Base-by-base conservation (phyloP, 2,888 invertebrate species). In the Phymatocera aterrima region DNA sequence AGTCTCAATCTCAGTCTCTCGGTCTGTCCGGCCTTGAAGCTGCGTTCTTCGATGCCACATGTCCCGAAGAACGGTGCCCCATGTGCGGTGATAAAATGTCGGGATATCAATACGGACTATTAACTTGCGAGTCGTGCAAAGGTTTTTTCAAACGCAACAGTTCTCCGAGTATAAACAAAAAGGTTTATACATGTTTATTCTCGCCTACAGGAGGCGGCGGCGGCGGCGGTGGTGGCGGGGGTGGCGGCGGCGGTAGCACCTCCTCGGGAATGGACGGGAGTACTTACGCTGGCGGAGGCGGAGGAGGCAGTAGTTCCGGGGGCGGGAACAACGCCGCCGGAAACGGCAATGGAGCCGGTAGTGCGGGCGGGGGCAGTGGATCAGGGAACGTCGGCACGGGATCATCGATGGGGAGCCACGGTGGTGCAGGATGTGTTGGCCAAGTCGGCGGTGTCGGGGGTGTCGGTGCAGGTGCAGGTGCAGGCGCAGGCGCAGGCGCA, bases 91-190 rank as follows among this genome's bases (percentile, higher is more conserved):
- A 95, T 89, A 94, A 94, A 89, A 95, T 95, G 86, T 94, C 94
- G 82, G 95, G 95, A 83, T 95, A 95, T 89, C 95, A 95, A 88
- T 95, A 95, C 90, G 95, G 95, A 74, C 92, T 95, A 79, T 92
- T 95, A 78, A 95, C 95, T 81, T 95, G 95, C 91, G 95, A 95
- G 88, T 94, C 94, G 82, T 95, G 95, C 91, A 95, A 95, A 90
- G 94, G 94, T 48, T 94, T 94, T 91, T 94, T 94, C 91, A 94
- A 95, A 90, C 92, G 95, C 82, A 95, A 88, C 85, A 88, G 83
- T 80, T 89, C 90, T 79, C 90, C 95, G 81, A 95, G 95, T 80
- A 95, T 94, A 91, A 95, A 94, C 91, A 95, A 95, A 90, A 95
- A 95, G 90, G 94, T 94, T 83, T 94, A 94, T 91, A 94, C 94